These are phyloP conservation scores for Panorpa germanica DNA, from an alignment of 2,888 invertebrate species.

Conservation along the genomic window DNA sequence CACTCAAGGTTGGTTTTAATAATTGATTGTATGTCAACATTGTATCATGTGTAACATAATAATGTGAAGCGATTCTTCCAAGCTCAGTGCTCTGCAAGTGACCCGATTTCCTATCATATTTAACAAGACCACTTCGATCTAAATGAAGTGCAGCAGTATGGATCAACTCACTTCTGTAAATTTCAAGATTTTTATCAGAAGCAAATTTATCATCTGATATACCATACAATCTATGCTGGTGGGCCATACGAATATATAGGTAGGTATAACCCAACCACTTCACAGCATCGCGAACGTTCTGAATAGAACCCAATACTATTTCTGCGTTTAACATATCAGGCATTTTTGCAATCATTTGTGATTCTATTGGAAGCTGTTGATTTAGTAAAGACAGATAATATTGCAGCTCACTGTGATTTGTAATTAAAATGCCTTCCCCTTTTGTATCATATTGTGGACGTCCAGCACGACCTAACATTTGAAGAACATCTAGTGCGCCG, in stretches of 20 bases:
- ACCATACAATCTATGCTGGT: slow-evolving; percentile 78
- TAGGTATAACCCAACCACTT: slow-evolving; percentile 93
- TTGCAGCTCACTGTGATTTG: slow-evolving; percentile 95
- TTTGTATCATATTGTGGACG: slow-evolving; percentile 97
- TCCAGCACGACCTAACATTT: slow-evolving; percentile 97
- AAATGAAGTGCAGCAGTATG: slow-evolving; percentile 85
- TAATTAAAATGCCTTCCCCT: slow-evolving; percentile 91
- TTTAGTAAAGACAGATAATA: slow-evolving; percentile 95
- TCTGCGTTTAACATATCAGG: slow-evolving; percentile 98
- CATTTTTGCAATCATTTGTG: slow-evolving; percentile 80
- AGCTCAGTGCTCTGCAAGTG: slow-evolving; percentile 78
- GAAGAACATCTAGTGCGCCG: slow-evolving; percentile 91
- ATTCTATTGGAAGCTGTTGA: slow-evolving; percentile 96
- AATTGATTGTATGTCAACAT: slow-evolving; percentile 95
- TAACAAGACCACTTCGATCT: slow-evolving; percentile 86
- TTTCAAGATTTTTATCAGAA: slow-evolving; percentile 71
- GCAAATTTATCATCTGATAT: slow-evolving; percentile 60
- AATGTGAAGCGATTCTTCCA: slow-evolving; percentile 95
- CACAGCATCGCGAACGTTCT: slow-evolving; percentile 72
- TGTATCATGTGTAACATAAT: slow-evolving; percentile 93
- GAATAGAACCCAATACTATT: slow-evolving; percentile 85
- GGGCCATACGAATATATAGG: slow-evolving; percentile 86
- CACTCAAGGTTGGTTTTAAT: slow-evolving; percentile 87
- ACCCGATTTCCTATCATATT: slow-evolving; percentile 90
- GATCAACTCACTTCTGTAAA: slow-evolving; percentile 81